phyloP scores from a whole-genome alignment of 2,797 vertebrate species.

The Lagocephalus sceleratus region DNA sequence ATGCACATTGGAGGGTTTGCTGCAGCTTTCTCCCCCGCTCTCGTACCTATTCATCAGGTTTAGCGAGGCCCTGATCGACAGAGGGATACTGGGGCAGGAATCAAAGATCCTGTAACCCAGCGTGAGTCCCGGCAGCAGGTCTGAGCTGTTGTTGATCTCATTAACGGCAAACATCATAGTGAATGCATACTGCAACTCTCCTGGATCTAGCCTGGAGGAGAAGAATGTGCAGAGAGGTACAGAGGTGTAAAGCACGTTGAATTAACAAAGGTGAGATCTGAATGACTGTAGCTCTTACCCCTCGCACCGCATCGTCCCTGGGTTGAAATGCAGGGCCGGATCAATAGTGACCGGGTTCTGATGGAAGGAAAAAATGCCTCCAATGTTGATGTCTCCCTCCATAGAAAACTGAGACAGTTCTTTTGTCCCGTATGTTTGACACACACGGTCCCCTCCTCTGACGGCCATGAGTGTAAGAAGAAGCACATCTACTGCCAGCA shows the following conservation, averaged over 20 bases:
- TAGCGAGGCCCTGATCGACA: constrained; percentile 75
- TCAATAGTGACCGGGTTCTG: constrained; percentile 67
- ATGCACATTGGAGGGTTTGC: constrained; percentile 61
- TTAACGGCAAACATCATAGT: constrained; percentile 80
- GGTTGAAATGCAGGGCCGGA: constrained; percentile 59
- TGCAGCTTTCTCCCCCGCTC: constrained; percentile 47
- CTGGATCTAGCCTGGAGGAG: constrained; percentile 69
- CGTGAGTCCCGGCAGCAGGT: constrained; percentile 67
- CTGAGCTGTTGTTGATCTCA: constrained; percentile 78
- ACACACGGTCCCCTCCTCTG: constrained; percentile 51
- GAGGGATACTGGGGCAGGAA: constrained; percentile 75
- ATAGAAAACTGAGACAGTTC: constrained; percentile 74
- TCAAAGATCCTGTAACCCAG: constrained; percentile 78
- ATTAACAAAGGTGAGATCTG: background rate
- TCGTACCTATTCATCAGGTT: constrained; percentile 72
- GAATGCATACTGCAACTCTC: constrained; percentile 77
- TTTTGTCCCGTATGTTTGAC: constrained; percentile 68
- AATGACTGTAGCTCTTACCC: constrained; percentile 60
- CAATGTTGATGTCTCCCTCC: constrained; percentile 75
- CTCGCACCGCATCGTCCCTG: constrained; percentile 69
- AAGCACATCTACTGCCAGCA: constrained; percentile 52
- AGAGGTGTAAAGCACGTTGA: background rate
- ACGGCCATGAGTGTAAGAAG: constrained; percentile 50
- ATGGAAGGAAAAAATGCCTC: constrained; percentile 81
- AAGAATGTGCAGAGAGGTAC: background rate